Evolutionary conservation across 1,140 invertebrate species (phyloP).

Genomic region (Aphelinus atriplicis): DNA sequence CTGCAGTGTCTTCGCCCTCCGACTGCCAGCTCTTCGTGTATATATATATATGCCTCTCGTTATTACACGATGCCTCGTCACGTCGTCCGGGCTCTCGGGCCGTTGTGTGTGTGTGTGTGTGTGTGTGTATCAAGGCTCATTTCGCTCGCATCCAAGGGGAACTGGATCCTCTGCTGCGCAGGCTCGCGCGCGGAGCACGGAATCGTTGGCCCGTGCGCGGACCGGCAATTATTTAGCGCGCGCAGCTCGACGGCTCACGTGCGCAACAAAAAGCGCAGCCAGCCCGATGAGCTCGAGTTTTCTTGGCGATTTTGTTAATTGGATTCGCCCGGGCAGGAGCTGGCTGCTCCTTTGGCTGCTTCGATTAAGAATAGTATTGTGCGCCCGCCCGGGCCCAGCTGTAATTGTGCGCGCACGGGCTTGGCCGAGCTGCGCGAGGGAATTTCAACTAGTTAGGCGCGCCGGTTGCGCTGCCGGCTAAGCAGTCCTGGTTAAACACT

Average conservation of each 20-base stretch:
- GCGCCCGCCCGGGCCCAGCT: not conserved
- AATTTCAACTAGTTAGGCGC: not conserved
- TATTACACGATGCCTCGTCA: slow-evolving; percentile 12
- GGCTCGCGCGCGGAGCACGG: slow-evolving; percentile 28
- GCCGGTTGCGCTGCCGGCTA: not conserved
- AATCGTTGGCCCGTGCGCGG: slow-evolving; percentile 35
- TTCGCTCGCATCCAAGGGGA: slow-evolving; percentile 37
- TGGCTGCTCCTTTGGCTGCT: not conserved
- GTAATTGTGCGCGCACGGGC: not conserved
- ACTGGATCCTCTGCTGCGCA: slow-evolving; percentile 17
- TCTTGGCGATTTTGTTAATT: slow-evolving; percentile 37
- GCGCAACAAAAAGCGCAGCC: not conserved
- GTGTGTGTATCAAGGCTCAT: slow-evolving; percentile 39
- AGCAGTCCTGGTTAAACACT: not conserved
- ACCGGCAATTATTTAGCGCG: slow-evolving; percentile 38
- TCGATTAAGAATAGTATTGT: not conserved
- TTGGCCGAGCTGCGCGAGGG: not conserved
- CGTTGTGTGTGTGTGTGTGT: no score
- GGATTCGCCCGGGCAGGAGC: slow-evolving; percentile 2
- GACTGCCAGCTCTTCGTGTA: slow-evolving; percentile 3
- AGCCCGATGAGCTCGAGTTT: slow-evolving; percentile 10
- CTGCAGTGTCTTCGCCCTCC: slow-evolving; percentile 4
- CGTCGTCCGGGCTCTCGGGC: slow-evolving; percentile 3
- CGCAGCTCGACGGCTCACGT: slow-evolving; percentile 16
- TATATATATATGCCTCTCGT: slow-evolving; percentile 24